These are phyloP conservation scores for Penaeus vannamei DNA, from an alignment of 1,140 invertebrate species.

Conservation along the genomic window DNA sequence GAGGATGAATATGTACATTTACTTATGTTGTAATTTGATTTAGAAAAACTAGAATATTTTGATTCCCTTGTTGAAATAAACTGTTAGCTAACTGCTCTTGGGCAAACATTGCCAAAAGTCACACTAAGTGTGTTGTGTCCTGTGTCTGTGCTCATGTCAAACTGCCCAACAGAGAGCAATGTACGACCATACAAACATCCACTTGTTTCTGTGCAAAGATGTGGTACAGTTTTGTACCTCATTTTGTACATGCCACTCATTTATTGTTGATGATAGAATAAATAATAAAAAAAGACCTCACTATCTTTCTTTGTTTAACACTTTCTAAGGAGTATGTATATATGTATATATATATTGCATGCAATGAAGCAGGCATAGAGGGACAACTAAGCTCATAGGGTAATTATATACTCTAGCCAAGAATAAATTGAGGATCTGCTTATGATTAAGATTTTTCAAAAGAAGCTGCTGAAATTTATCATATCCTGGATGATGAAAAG, in stretches of 20 bases:
- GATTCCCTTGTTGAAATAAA: constrained; percentile 50
- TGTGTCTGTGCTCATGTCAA: constrained; percentile 50
- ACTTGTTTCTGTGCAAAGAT: constrained; percentile 48
- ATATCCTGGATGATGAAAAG: too few relatives aligned
- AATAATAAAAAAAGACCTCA: constrained; percentile 32
- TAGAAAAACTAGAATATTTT: constrained; percentile 50
- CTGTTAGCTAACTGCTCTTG: constrained; percentile 46
- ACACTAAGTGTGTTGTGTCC: constrained; percentile 50
- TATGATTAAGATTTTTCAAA: too few relatives aligned
- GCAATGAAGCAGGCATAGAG: not conserved
- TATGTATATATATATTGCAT: not conserved
- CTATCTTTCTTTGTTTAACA: constrained; percentile 13
- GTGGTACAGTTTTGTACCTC: constrained; percentile 41
- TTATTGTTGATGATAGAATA: constrained; percentile 51
- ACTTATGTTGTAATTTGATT: constrained; percentile 54
- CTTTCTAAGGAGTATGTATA: not conserved
- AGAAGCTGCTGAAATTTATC: too few relatives aligned
- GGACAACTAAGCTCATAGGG: too few relatives aligned
- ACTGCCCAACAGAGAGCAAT: constrained; percentile 39
- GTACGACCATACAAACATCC: constrained; percentile 50
- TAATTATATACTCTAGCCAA: too few relatives aligned
- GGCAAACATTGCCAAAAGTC: constrained; percentile 48
- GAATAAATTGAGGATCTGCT: too few relatives aligned
- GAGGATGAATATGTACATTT: constrained; percentile 48
- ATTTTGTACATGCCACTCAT: constrained; percentile 53